These are phyloP conservation scores for Drosophila monieri DNA, from an alignment of 2,888 invertebrate genomes.

Conservation along the genomic window DNA sequence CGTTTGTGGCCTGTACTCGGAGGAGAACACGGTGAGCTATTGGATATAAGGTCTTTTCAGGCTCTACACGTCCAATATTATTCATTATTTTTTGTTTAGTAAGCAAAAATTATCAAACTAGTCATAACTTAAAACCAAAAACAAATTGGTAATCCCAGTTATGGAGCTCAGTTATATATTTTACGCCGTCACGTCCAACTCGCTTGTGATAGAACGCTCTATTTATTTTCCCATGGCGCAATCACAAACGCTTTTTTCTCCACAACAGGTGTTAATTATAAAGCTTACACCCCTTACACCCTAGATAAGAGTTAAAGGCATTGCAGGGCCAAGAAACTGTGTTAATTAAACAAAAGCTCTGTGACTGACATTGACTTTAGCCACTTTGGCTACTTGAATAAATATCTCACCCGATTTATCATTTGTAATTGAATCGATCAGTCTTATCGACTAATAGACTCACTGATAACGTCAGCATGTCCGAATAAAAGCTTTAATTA, in stretches of 20 bases:
- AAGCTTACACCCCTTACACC: background rate
- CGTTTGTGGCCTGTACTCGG: conserved; percentile 87
- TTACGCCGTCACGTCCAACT: conserved; percentile 23
- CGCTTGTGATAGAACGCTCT: conserved; percentile 24
- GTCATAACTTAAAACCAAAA: too few relatives aligned
- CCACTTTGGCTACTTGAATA: background rate
- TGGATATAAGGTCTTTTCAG: background rate
- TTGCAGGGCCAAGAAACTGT: background rate
- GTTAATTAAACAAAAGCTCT: background rate
- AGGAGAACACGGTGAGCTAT: conserved; percentile 86
- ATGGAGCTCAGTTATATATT: background rate
- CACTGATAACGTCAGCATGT: background rate
- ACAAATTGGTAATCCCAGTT: conserved; percentile 19
- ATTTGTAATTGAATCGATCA: background rate
- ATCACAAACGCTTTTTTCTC: conserved; percentile 28
- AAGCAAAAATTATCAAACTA: too few relatives aligned
- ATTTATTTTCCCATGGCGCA: conserved; percentile 25
- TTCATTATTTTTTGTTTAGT: too few relatives aligned
- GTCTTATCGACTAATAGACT: background rate
- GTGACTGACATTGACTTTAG: background rate
- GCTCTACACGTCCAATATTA: too few relatives aligned
- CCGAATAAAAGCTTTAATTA: background rate
- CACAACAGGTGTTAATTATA: conserved; percentile 12
- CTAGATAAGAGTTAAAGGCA: too few relatives aligned
- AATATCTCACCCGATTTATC: background rate